phyloP scores from a whole-genome alignment of 2,797 vertebrate species.

The Microctenopoma lineatum region DNA sequence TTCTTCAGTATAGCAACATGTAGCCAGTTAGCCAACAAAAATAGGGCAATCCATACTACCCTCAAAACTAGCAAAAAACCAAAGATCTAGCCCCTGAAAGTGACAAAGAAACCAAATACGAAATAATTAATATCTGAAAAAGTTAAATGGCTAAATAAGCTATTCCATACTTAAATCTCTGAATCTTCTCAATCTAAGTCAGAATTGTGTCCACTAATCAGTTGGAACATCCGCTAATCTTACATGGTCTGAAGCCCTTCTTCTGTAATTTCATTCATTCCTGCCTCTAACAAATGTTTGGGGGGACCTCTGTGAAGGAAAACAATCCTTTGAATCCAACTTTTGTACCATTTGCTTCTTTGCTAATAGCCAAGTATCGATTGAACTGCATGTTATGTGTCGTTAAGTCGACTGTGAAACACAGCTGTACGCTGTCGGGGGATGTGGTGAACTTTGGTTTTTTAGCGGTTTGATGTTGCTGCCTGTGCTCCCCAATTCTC shows the following conservation, averaged over 20 bases:
- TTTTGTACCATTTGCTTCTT: background rate
- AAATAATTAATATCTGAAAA: no score
- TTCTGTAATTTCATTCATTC: background rate
- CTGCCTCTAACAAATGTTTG: background rate
- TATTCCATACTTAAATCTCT: background rate
- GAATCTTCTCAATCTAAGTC: background rate
- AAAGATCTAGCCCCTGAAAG: no score
- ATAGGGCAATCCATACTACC: no score
- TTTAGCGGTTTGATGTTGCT: slow-evolving; percentile 27
- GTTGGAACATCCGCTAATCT: background rate
- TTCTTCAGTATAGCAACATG: no score
- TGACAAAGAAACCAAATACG: no score
- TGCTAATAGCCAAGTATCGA: background rate
- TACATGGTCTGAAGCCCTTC: background rate
- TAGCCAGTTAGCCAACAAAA: no score
- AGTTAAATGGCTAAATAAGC: no score
- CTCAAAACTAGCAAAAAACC: no score
- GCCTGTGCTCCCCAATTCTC: slow-evolving; percentile 27
- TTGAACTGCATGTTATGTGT: background rate
- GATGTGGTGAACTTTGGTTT: background rate
- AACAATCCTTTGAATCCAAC: background rate
- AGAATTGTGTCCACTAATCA: background rate
- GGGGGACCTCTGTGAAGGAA: background rate
- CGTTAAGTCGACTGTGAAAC: background rate
- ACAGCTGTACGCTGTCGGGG: background rate